phyloP scores from a whole-genome alignment of 2,113 vertebrate genomes.

The Herpetotheres cachinnans region DNA sequence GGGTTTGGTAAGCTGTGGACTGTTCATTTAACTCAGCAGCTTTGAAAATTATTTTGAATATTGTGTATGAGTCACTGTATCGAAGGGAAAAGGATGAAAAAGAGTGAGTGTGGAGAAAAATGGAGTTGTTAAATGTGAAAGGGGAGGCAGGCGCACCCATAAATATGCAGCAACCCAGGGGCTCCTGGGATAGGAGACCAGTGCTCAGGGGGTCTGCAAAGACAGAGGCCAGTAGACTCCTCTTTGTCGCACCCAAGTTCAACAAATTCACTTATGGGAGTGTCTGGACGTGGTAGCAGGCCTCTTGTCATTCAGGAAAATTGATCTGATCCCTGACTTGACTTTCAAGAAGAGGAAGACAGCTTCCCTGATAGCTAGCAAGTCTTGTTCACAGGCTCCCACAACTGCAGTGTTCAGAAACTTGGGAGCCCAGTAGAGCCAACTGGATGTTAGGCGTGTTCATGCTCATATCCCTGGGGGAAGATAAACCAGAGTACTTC shows the following conservation, averaged over 20 bases:
- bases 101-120: background rate
- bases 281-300: background rate
- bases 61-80: background rate
- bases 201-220: background rate
- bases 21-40: background rate
- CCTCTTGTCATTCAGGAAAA: background rate
- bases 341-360: background rate
- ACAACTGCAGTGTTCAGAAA: background rate
- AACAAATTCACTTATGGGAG: background rate
- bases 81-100: background rate
- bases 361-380: background rate
- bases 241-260: rapidly evolving
- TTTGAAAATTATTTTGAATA: slow-evolving; percentile 17
- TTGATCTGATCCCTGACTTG: background rate
- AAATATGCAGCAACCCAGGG: background rate
- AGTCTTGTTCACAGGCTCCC: background rate
- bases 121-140: background rate
- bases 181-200: background rate
- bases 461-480: background rate
- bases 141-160: background rate
- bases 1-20: background rate
- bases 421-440: background rate
- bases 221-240: background rate
- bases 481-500: background rate
- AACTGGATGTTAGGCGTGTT: background rate